Conservation (phyloP, 2,113 vertebrate genomes). For the Marmota flaviventris region DNA sequence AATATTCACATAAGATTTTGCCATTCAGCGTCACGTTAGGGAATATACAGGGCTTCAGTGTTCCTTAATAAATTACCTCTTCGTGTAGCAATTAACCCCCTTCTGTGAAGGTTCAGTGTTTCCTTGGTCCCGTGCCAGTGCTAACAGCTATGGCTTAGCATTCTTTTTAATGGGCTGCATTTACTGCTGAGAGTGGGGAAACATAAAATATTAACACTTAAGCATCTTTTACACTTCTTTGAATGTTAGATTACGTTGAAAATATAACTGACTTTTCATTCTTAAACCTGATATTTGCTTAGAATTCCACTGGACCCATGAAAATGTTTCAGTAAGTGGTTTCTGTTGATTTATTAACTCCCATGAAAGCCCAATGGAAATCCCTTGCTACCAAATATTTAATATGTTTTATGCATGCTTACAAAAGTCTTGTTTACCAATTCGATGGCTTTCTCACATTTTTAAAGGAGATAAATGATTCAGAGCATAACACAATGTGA, state of each 20-base stretch:
- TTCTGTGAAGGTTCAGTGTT: conserved; percentile 86
- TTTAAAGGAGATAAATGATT: conserved; percentile 77
- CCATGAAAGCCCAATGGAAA: conserved; percentile 80
- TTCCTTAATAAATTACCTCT: conserved; percentile 90
- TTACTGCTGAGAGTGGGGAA: conserved; percentile 86
- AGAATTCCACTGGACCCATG: conserved; percentile 89
- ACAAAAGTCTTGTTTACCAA: conserved; percentile 69
- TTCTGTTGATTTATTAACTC: conserved; percentile 89
- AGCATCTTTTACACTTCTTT: conserved; percentile 89
- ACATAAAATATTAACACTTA: conserved; percentile 89
- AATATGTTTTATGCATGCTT: conserved; percentile 79
- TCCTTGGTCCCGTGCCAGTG: conserved; percentile 87
- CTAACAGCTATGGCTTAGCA: conserved; percentile 87
- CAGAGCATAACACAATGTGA: conserved; percentile 16
- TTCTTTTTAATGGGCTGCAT: conserved; percentile 88
- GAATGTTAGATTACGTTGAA: conserved; percentile 85
- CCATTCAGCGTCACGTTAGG: conserved; percentile 74
- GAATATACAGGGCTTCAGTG: conserved; percentile 87
- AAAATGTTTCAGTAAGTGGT: conserved; percentile 87
- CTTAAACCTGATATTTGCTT: conserved; percentile 88
- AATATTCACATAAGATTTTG: conserved; percentile 80
- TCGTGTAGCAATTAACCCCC: conserved; percentile 90
- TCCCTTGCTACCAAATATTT: conserved; percentile 78
- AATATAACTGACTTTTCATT: conserved; percentile 87
- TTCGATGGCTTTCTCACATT: conserved; percentile 70